Percentiles rank a stretch among this genome's conserved stretches.
Evolutionary conservation across 2,113 vertebrate genomes (phyloP).

Genomic region (Capricornis sumatraensis): DNA sequence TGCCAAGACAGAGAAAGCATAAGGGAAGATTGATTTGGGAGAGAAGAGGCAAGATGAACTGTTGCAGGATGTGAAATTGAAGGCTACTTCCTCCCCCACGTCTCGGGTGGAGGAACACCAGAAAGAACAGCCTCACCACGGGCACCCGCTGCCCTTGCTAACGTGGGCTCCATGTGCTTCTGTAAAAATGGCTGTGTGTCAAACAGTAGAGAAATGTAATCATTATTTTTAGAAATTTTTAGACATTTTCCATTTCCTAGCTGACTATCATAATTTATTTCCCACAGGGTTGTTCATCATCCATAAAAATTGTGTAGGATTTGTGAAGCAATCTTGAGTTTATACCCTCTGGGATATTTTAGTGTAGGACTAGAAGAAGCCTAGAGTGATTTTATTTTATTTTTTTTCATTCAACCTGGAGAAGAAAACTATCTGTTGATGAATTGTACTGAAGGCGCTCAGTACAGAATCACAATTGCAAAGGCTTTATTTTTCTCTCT

Average conservation of each 20-base stretch:
- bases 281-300: conserved; percentile 33
- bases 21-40: background rate
- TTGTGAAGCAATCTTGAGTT: conserved; percentile 51
- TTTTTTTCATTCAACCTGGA: background rate
- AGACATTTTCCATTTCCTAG: conserved; percentile 46
- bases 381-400: background rate
- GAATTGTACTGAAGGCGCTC: background rate
- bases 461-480: background rate
- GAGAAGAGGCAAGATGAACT: background rate
- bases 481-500: background rate
- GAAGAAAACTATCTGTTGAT: conserved; percentile 36
- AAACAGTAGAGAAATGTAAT: conserved; percentile 28
- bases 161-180: background rate
- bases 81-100: background rate
- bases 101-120: background rate
- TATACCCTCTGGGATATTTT: conserved; percentile 36
- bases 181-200: conserved; percentile 40
- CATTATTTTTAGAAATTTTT: conserved; percentile 58
- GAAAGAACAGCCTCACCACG: background rate
- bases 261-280: conserved; percentile 61
- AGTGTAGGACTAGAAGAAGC: conserved; percentile 4
- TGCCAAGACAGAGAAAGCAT: background rate
- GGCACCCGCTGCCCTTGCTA: background rate
- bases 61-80: background rate
- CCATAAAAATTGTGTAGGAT: conserved; percentile 45